Evolutionary conservation across 2,797 vertebrate genomes (phyloP), one percentile per base, ranked within the genome.

Genomic region (Siniperca undulata): DNA sequence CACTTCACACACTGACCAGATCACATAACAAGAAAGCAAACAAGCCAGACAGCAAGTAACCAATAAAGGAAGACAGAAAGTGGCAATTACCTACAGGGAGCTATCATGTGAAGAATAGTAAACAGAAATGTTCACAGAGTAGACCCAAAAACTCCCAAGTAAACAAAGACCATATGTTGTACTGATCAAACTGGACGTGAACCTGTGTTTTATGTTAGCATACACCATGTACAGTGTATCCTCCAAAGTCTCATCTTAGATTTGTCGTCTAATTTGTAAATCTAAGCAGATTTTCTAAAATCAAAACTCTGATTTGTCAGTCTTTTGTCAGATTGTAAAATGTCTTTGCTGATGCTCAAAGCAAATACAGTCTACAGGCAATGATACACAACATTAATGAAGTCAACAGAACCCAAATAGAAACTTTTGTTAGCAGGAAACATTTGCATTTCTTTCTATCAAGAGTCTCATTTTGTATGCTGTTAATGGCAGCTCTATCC

Each of bases 1-100:
- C 80, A 38, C 76, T 77, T 78, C 80, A 77, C 70, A 75, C 70
- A 11, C 56, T 79, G 82, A 80, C 86, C 70, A 71, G 68, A 85
- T 68, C 86, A 70, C 36, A 73, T 34, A 58, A 71, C 79, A 78
- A 50, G 65, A 78, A 68, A 74, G 50, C 69, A 68, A 81, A 76
- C 48, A 80, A 55, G 59, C 6, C 34, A 66, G 62, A 75, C 30
- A 67, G 77, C 30, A 22, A 55, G 34, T 22, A 22, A 71, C 48
- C 24, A 69, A 64, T 34, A 38, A 64, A 72, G 50, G 22, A 5
- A 70, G 24, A 70, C 27, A 40, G 46, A 73, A 66, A 71, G 38
- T 68, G n/a, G 4, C 36, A 70, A 55, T 73, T 78, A 74, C 69
- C 46, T 62, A 65, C 66, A 65, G 22, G 13, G 24, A 70, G 38